phyloP scores from a whole-genome alignment of 92 coral and sea anemone genomes.

The Zoanthus sociatus region DNA sequence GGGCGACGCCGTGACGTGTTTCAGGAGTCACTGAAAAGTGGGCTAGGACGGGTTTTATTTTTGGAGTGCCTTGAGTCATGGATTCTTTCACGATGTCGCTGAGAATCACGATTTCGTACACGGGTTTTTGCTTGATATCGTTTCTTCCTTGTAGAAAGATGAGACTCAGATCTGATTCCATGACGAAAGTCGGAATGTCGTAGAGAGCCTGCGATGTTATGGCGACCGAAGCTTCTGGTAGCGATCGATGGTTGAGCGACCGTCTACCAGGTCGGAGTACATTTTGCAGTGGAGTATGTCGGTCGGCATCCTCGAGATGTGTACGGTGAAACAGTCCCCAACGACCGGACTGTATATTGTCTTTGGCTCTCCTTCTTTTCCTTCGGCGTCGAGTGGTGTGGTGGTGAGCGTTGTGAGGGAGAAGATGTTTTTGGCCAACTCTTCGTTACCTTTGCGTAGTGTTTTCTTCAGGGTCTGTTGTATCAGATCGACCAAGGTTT shows the following conservation, averaged over 20 bases:
- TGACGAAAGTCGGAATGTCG: slow-evolving; percentile 12
- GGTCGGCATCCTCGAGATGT: neutral
- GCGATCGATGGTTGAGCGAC: neutral
- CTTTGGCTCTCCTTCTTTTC: neutral
- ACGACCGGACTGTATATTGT: neutral
- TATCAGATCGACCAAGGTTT: too few relatives aligned
- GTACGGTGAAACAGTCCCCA: neutral
- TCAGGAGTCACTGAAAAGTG: neutral
- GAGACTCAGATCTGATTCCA: slow-evolving; percentile 18
- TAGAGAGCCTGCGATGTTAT: neutral
- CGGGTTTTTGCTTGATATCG: neutral
- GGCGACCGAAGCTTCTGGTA: neutral
- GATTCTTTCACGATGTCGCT: slow-evolving; percentile 5
- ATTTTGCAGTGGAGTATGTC: slow-evolving; percentile 6
- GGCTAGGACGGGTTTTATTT: neutral
- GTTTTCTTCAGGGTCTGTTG: too few relatives aligned
- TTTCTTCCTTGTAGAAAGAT: slow-evolving; percentile 5
- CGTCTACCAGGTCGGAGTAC: neutral
- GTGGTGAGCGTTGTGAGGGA: neutral
- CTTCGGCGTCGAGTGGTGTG: neutral
- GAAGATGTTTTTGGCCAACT: too few relatives aligned
- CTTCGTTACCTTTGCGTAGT: too few relatives aligned
- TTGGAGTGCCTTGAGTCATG: neutral
- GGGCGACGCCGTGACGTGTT: neutral
- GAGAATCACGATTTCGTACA: too few relatives aligned